These are phyloP conservation scores for Trididemnum miniatum DNA, from an alignment of 23 tunicate genomes.

Conservation along the genomic window DNA sequence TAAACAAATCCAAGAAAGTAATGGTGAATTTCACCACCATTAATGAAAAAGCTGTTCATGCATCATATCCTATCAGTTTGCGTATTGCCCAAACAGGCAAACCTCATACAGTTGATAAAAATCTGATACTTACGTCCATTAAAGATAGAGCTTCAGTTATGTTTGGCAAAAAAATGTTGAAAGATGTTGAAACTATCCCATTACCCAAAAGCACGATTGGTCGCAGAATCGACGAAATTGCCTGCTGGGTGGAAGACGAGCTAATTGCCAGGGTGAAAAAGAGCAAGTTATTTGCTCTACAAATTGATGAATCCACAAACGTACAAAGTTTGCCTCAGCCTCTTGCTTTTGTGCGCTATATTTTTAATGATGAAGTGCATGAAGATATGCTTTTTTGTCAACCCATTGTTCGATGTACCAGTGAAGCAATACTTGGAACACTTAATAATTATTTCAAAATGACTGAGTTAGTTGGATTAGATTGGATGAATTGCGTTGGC, in stretches of 20 bases:
- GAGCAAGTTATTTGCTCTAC: neutral
- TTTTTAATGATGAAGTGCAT: neutral
- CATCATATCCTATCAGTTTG: constrained; percentile 19
- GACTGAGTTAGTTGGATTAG: neutral
- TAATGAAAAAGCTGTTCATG: constrained; percentile 22
- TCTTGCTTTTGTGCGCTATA: neutral
- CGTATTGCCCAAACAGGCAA: constrained; percentile 12
- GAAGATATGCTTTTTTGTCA: neutral
- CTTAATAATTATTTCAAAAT: no score
- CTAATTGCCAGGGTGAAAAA: neutral
- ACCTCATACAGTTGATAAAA: constrained; percentile 23
- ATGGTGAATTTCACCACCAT: constrained; percentile 1
- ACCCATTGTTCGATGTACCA: neutral
- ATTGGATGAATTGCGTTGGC: neutral
- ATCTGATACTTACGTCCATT: neutral
- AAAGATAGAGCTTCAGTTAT: neutral
- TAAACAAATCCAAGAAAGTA: constrained; percentile 2
- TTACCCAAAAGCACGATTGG: neutral
- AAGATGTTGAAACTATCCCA: neutral
- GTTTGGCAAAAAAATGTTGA: neutral
- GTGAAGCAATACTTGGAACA: neutral
- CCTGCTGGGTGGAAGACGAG: neutral
- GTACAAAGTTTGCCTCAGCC: constrained; percentile 1
- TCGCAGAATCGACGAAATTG: neutral
- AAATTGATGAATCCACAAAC: constrained; percentile 6